Conservation (phyloP, 2,113 vertebrate species). For the Callipepla squamata region DNA sequence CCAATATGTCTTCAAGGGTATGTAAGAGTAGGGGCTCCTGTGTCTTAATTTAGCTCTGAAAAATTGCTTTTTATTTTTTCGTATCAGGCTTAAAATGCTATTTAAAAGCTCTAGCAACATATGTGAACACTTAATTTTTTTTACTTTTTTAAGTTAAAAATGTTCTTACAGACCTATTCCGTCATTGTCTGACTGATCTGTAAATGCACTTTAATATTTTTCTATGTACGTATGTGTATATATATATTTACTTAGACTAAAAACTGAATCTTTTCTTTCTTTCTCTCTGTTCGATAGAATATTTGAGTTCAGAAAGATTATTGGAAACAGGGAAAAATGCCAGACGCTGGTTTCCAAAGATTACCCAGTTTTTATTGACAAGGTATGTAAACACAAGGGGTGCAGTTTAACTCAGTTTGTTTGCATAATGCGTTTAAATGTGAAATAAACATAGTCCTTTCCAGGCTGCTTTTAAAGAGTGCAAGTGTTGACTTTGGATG, state of each 20-base stretch:
- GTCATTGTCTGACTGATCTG: not conserved
- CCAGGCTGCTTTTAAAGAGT: not conserved
- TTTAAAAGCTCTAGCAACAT: not conserved
- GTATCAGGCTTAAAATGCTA: not conserved
- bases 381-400: conserved; percentile 80
- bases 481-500: not conserved
- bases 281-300: conserved; percentile 82
- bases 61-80: not conserved
- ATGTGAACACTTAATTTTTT: no score
- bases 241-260: conserved; percentile 44
- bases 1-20: not conserved
- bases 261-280: conserved; percentile 41
- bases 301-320: conserved; percentile 95
- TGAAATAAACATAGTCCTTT: not conserved
- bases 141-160: not conserved
- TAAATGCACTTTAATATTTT: not conserved
- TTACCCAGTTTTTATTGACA: conserved; percentile 92
- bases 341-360: conserved; percentile 89
- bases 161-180: not conserved
- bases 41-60: not conserved
- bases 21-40: not conserved
- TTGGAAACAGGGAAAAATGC: conserved; percentile 93
- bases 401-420: not conserved
- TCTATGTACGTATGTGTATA: not conserved
- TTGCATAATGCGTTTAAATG: not conserved